Evolutionary conservation across 2,797 vertebrate genomes (phyloP), one percentile per base, ranked within the genome.

Genomic region (Orientallactaga sibirica): DNA sequence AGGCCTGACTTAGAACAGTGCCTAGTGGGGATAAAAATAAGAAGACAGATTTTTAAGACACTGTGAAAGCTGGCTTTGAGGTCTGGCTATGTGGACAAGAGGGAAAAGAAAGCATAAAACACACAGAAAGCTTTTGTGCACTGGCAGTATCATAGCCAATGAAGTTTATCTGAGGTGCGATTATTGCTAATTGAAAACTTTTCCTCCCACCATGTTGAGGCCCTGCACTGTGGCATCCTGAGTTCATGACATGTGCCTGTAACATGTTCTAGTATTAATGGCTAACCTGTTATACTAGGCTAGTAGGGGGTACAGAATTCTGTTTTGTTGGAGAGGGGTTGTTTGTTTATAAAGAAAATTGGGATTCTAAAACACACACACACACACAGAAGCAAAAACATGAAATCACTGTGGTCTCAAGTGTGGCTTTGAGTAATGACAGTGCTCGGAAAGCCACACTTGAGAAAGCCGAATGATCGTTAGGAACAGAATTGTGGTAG

Each of bases 301-400:
- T 91, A 52, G 62, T 81, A 37, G 43, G 8, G 24, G 66, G 16
- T 81, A 48, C 70, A 74, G 77, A 52, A 29, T 74, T 91, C 18
- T 83, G 61, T 73, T 93, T 43, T 67, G 33, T 43, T n/a, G 43
- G 73, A 75, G 85, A 48, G n/a, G 29, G 16, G 12, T 86, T 85
- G 77, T 22, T 91, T 95, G 94, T 95, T 94, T 87, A 92, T 87
- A 87, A 96, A 96, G 84, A 96, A 96, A 90, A 19, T 94, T 79
- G 70, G 37, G 92, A 66, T 95, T 86, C 70, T 25, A 85, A 90
- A 11, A 37, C 33, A 37, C 33, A 37, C 33, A 37, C 33, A 37
- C 33, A 37, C 33, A 37, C 33, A 37, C 33, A 37, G 33, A 12
- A 37, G 29, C 82, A 14, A 74, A 22, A 1, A 25, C 43, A 73